Evolutionary conservation across 1,140 invertebrate genomes (phyloP), one percentile per base, ranked within the genome.

Genomic region (Teleopsis dalmanni): DNA sequence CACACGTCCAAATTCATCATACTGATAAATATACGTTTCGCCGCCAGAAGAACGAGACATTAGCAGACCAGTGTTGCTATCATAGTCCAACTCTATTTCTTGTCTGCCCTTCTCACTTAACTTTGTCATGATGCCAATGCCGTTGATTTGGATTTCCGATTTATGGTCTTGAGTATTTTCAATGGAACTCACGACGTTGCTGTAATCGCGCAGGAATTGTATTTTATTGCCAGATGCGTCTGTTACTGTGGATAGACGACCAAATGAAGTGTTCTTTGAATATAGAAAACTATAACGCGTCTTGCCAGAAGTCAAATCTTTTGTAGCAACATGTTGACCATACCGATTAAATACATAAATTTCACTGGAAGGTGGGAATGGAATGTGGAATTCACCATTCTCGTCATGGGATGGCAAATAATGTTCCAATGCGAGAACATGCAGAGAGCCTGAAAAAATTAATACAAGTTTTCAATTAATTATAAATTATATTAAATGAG

Each of bases 181-280:
- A 58, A 97, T 95, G 5, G 91, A 91, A 60, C 88, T 93, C 0
- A 88, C 87, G 23, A 87, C 82, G 58, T 87, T 87, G 60, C 86
- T 89, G 60, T 93, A 93, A 71, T 96, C 91, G 41, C 93, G 77
- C 13, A 92, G 73, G 63, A 98, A 87, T 62, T 90, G 81, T 53
- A 95, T 88, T 73, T 96, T 92, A 65, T 95, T 96, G 13, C 90
- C 90, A 13, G 89, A 89, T 40, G 86, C 87, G 71, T 96, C 93
- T 1, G 87, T 91, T 1, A 98, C 89, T 4, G 87, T 91, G 1
- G 86, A 91, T 18, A 98, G 73, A 68, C 93, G 92, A 1, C 94
- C 94, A 60, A 95, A 94, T 62, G 89, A 93, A 3, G 92, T 95
- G 60, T 97, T 97, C 65, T 96, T 95, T 16, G 87, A 95, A 72